These are phyloP conservation scores for Rhamphomyia laevipes DNA, from an alignment of 2,888 invertebrate species.

Conservation along the genomic window DNA sequence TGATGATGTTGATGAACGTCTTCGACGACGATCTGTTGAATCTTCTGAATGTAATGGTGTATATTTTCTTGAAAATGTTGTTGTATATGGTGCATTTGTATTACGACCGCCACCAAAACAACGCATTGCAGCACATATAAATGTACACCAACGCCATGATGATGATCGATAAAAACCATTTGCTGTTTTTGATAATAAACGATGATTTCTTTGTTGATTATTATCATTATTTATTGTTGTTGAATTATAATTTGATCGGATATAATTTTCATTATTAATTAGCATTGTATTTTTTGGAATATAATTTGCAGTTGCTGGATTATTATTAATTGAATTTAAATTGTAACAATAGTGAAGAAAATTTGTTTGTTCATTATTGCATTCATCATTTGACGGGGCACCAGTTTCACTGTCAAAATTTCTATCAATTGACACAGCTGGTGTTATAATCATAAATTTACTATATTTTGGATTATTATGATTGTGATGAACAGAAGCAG, in stretches of 20 bases:
- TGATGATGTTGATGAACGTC: not conserved
- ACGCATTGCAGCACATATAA: constrained; percentile 37
- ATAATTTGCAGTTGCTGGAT: constrained; percentile 11
- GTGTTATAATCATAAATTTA: constrained; percentile 37
- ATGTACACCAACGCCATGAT: constrained; percentile 35
- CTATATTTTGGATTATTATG: constrained; percentile 4
- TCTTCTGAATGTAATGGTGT: not conserved
- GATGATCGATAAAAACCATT: constrained; percentile 30
- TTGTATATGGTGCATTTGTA: constrained; percentile 26
- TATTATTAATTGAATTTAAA: constrained; percentile 19
- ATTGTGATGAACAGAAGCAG: constrained; percentile 6
- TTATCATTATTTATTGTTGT: constrained; percentile 24
- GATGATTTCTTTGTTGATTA: constrained; percentile 24
- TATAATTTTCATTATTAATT: constrained; percentile 28
- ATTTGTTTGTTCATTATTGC: not conserved
- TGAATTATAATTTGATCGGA: constrained; percentile 33
- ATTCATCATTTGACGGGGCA: constrained; percentile 19
- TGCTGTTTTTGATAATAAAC: constrained; percentile 28
- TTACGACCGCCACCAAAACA: constrained; percentile 31
- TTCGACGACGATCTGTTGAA: not conserved
- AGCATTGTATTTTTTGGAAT: constrained; percentile 17
- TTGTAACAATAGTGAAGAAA: not conserved
- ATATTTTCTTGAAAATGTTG: constrained; percentile 21
- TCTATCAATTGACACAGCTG: constrained; percentile 36
- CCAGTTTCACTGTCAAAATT: constrained; percentile 28